Conservation (phyloP, 2,113 vertebrate genomes). For the Ochotona curzoniae region DNA sequence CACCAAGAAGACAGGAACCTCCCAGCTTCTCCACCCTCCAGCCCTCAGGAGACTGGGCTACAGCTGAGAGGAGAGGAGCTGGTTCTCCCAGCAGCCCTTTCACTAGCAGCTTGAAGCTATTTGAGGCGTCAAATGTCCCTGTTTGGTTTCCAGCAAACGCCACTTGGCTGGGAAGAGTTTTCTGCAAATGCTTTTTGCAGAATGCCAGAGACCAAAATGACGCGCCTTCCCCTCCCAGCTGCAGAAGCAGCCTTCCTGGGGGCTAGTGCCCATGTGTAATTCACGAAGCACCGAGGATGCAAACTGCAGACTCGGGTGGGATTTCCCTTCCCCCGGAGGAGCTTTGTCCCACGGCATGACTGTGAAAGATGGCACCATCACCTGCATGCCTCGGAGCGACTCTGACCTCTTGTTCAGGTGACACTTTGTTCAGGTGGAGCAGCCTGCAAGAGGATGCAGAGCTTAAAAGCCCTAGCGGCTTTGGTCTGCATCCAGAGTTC, state of each 20-base stretch:
- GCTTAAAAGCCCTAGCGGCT: not conserved
- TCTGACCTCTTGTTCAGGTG: constrained; percentile 53
- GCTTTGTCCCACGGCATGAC: constrained; percentile 49
- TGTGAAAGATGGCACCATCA: constrained; percentile 46
- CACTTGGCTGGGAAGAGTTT: constrained; percentile 27
- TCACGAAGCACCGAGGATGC: constrained; percentile 52
- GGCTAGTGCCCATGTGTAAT: constrained; percentile 68
- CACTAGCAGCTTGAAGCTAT: constrained; percentile 37
- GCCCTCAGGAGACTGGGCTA: not conserved
- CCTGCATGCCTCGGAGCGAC: not conserved
- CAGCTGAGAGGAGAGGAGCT: not conserved
- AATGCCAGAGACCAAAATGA: constrained; percentile 69
- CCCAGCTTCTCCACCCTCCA: not conserved
- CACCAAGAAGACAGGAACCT: not conserved
- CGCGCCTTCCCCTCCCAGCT: constrained; percentile 40
- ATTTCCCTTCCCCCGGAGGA: constrained; percentile 31
- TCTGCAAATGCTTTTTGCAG: constrained; percentile 65
- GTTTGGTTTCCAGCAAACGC: not conserved
- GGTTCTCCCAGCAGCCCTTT: not conserved
- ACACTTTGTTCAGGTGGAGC: not conserved
- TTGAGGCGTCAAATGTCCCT: constrained; percentile 42
- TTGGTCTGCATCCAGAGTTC: not conserved
- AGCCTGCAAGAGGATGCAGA: not conserved
- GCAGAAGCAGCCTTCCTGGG: constrained; percentile 48
- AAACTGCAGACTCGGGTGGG: constrained; percentile 48